Evolutionary conservation across 2,888 invertebrate genomes (phyloP).

Genomic region (Ectropis crepuscularia): DNA sequence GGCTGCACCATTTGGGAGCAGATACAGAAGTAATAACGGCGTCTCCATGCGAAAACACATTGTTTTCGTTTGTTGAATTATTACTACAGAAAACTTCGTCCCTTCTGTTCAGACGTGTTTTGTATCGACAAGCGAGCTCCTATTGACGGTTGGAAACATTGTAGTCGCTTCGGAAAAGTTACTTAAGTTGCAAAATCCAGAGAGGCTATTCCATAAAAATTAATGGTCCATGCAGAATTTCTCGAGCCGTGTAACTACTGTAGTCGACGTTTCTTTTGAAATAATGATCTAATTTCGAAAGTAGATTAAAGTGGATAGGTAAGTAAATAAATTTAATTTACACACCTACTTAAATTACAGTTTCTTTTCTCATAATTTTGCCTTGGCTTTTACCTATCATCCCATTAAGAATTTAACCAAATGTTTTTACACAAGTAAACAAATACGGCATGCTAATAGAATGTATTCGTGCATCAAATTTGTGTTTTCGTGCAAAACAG

Average conservation of each 20-base stretch:
- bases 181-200: conserved; percentile 45
- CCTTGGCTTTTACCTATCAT: no score
- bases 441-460: no score
- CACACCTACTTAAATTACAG: no score
- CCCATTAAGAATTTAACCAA: no score
- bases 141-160: conserved; percentile 35
- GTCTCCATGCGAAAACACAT: conserved; percentile 53
- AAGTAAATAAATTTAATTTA: no score
- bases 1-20: conserved; percentile 52
- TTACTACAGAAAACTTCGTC: conserved; percentile 51
- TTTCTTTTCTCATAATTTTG: no score
- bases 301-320: neutral
- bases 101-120: conserved; percentile 48
- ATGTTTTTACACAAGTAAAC: no score
- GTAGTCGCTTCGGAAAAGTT: conserved; percentile 38
- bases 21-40: conserved; percentile 55
- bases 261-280: conserved; percentile 27
- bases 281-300: conserved; percentile 29
- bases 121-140: conserved; percentile 43
- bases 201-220: conserved; percentile 43
- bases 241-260: conserved; percentile 38
- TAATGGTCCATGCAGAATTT: conserved; percentile 46
- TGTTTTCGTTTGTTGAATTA: conserved; percentile 60
- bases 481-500: no score
- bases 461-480: no score